A percentile compares a stretch with the other conserved stretches of the same genome.
Conservation (phyloP, 2,888 invertebrate genomes). For the Lepidonotus clava region DNA sequence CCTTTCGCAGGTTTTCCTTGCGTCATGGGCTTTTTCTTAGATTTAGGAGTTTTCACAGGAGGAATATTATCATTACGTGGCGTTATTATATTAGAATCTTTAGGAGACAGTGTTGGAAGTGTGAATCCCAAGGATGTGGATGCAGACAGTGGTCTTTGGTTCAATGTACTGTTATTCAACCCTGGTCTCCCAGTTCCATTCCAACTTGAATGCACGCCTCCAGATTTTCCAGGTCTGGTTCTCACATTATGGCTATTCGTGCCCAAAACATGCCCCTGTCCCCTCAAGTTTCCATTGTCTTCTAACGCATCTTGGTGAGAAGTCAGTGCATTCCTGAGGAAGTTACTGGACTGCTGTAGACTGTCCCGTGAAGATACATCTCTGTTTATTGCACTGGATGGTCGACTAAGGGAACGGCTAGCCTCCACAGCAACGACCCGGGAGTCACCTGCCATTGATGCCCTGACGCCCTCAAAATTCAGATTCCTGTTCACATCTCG, state of each 20-base stretch:
- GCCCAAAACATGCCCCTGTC: not conserved
- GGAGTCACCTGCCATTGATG: conserved; percentile 18
- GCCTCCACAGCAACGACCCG: conserved; percentile 4
- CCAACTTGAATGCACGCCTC: not conserved
- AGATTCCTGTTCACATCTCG: not conserved
- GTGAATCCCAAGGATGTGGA: conserved; percentile 24
- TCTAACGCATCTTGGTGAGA: not conserved
- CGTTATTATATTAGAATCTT: not conserved
- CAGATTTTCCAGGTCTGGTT: not conserved
- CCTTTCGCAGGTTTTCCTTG: not conserved
- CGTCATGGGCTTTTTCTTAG: not conserved
- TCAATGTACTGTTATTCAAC: not conserved
- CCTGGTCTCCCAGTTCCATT: not conserved
- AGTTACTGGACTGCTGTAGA: not conserved
- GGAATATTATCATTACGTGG: not conserved
- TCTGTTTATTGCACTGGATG: not conserved
- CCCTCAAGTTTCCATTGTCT: not conserved
- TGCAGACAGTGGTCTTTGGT: not conserved
- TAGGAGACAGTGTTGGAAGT: not conserved
- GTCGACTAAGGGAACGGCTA: not conserved
- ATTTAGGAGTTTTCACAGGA: not conserved
- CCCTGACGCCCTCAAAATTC: not conserved
- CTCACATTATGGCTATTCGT: not conserved
- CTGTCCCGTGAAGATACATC: not conserved
- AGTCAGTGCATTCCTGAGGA: not conserved